A percentile compares a stretch with the other conserved stretches of the same genome.
Evolutionary conservation across 2,888 invertebrate species (phyloP).

Genomic region (Bellardia bayeri): DNA sequence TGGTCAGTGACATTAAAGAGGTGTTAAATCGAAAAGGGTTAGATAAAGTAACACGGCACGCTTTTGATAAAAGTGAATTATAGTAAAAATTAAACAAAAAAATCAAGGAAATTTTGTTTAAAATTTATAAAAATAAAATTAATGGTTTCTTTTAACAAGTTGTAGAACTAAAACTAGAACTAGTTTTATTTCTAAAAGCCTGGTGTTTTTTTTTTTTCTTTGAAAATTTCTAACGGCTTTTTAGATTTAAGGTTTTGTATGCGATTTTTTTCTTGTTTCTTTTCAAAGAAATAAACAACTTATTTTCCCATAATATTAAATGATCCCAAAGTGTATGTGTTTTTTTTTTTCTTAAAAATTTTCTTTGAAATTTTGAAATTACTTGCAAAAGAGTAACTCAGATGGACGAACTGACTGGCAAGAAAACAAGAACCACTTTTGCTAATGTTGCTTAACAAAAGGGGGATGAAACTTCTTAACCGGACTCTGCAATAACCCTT

Average conservation of each 20-base stretch:
- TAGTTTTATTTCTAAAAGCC: background rate
- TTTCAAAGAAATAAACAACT: slow-evolving; percentile 24
- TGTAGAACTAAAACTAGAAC: slow-evolving; percentile 10
- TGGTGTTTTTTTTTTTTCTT: background rate
- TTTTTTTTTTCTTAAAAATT: slow-evolving; percentile 35
- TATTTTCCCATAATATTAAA: slow-evolving; percentile 63
- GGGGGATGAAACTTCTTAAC: slow-evolving; percentile 71
- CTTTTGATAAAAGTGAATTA: background rate
- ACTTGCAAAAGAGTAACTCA: slow-evolving; percentile 23
- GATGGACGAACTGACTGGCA: slow-evolving; percentile 41
- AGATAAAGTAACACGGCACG: slow-evolving; percentile 53
- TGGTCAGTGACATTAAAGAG: slow-evolving; percentile 35
- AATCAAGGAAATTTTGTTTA: background rate
- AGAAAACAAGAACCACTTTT: slow-evolving; percentile 23
- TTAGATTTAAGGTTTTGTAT: background rate
- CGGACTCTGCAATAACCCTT: slow-evolving; percentile 72
- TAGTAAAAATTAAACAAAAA: background rate
- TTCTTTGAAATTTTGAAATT: slow-evolving; percentile 55
- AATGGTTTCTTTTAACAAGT: background rate
- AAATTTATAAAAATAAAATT: background rate
- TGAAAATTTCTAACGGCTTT: slow-evolving; percentile 62
- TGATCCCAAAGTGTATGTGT: background rate
- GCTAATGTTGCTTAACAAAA: slow-evolving; percentile 43
- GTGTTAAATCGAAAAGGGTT: slow-evolving; percentile 26
- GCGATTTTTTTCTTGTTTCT: background rate